Evolutionary conservation across 2,888 invertebrate species (phyloP).

Genomic region (Parapristionchus giblindavisi): DNA sequence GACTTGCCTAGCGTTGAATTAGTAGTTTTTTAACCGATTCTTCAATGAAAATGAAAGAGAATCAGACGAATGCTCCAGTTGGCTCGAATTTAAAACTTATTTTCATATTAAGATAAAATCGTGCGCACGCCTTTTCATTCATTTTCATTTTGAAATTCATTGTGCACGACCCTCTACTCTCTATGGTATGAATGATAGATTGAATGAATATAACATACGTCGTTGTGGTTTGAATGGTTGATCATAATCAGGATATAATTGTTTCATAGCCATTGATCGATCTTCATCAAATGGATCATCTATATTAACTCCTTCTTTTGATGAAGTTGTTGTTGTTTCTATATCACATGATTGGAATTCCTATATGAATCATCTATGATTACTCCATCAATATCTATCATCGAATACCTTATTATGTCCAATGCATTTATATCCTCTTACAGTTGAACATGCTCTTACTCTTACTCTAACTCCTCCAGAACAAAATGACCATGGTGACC

Average conservation of each 20-base stretch:
- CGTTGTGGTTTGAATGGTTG: slow-evolving; percentile 34
- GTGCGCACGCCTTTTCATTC: too few relatives aligned
- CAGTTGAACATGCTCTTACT: slow-evolving; percentile 69
- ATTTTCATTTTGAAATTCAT: too few relatives aligned
- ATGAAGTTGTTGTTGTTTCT: slow-evolving; percentile 37
- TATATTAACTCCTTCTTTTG: slow-evolving; percentile 5
- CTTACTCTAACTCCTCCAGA: slow-evolving; percentile 62
- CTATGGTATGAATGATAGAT: background rate
- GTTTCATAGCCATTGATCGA: slow-evolving; percentile 62
- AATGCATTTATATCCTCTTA: slow-evolving; percentile 67
- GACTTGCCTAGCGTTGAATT: too few relatives aligned
- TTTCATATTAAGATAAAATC: too few relatives aligned
- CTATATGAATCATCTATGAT: slow-evolving; percentile 38
- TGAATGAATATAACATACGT: background rate
- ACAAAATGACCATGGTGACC: slow-evolving; percentile 69
- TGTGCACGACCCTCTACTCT: too few relatives aligned
- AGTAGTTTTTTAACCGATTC: too few relatives aligned
- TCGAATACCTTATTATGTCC: slow-evolving; percentile 62
- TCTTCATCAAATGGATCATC: slow-evolving; percentile 57
- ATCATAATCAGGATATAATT: slow-evolving; percentile 65
- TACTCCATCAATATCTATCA: background rate
- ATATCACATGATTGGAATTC: slow-evolving; percentile 57
- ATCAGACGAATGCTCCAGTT: too few relatives aligned
- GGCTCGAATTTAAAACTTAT: too few relatives aligned
- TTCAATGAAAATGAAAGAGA: too few relatives aligned